Percentiles rank a stretch among this genome's conserved stretches.
phyloP scores from a whole-genome alignment of 2,888 invertebrate species.

The Heteropelma amictum region DNA sequence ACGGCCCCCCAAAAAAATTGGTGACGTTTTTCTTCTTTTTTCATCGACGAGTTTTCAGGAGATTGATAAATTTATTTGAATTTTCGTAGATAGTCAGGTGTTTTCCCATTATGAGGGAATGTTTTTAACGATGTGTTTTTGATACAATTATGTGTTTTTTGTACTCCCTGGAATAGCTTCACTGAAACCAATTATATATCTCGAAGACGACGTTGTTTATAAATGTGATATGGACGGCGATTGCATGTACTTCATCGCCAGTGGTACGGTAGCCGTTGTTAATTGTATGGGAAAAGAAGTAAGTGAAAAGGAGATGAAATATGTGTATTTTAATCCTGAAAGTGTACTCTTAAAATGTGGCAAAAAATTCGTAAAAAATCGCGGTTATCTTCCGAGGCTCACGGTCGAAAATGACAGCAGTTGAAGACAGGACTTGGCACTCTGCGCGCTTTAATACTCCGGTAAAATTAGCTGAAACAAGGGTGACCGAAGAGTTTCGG shows the following conservation, averaged over 20 bases:
- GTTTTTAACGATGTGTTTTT: not conserved
- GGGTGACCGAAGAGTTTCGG: no score
- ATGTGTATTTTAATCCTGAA: not conserved
- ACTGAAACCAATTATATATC: slow-evolving; percentile 68
- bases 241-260: slow-evolving; percentile 75
- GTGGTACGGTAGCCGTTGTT: slow-evolving; percentile 71
- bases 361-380: not conserved
- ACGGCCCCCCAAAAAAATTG: no score
- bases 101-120: no score
- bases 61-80: no score
- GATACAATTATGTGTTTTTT: not conserved
- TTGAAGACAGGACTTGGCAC: no score
- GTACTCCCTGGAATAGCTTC: slow-evolving; percentile 49
- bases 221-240: slow-evolving; percentile 67
- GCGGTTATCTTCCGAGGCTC: no score
- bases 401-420: no score
- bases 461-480: no score
- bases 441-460: no score
- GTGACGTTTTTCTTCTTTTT: no score
- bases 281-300: slow-evolving; percentile 71
- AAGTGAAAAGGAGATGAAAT: slow-evolving; percentile 3
- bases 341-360: not conserved
- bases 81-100: no score
- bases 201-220: slow-evolving; percentile 72
- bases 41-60: no score